Base-by-base conservation (phyloP, 2,888 invertebrate species). In the Noctua janthe region DNA sequence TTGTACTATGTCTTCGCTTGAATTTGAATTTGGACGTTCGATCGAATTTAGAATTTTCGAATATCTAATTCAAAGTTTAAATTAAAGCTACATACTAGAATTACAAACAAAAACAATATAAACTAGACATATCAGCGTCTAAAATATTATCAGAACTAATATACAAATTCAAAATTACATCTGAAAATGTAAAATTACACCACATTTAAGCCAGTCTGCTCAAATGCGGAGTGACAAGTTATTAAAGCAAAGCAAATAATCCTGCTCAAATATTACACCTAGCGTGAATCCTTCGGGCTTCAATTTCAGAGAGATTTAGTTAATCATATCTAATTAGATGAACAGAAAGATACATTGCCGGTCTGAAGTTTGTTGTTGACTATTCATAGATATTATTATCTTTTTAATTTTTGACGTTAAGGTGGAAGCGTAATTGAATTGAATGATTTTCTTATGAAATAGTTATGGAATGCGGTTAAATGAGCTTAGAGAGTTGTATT, bases 221-320 rank as follows among this genome's bases (percentile, higher is more conserved):
- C 23, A 47, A 62, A 39, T 39, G 39, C 20, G 39, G 39, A 49
- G 56, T 77, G 66, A 62, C 71, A 74, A 67, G 71, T 83, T 69
- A 83, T 83, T 74, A 47, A 43, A 69, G 23, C 39, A 54, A 39
- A 69, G 35, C n/a, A 74, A 83, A 83, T 73, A 83, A 78, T 78
- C 87, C 79, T 75, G 8, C n/a, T 54, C 79, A 84, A 74, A 84
- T 66, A 73, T 78, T 2, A 83, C 78, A 87, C 72, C 83, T 78
- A 15, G 1, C 5, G 64, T 72, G 64, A 83, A 75, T 51, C 83
- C 74, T 69, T 29, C 13, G 56, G 67, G 51, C n/a, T 70, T 82
- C 17, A 39, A 47, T 47, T 23, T 8, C 23, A 29, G 15, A 15
- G 54, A 35, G 39, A 47, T 64, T 72, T 47, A 39, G n/a, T 62